phyloP scores from a whole-genome alignment of 2,113 vertebrate genomes.

The Marcusenius ussheri region DNA sequence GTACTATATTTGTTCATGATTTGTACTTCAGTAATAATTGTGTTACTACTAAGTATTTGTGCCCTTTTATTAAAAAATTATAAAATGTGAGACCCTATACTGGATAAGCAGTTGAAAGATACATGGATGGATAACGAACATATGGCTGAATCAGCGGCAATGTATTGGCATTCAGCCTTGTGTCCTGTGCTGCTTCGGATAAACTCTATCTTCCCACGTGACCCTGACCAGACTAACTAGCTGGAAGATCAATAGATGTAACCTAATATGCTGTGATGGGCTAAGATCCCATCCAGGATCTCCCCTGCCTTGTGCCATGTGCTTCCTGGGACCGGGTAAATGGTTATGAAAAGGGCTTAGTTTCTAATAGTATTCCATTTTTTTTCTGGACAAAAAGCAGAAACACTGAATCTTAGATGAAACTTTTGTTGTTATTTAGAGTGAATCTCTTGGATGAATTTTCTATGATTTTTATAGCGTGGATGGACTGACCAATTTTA shows the following conservation, averaged over 20 bases:
- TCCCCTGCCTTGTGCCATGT: not conserved
- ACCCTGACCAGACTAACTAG: not conserved
- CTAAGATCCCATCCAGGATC: not conserved
- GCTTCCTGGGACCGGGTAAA: not conserved
- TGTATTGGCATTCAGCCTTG: not conserved
- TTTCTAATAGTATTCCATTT: not conserved
- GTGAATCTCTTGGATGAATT: not conserved
- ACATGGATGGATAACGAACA: not conserved
- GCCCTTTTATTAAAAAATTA: not conserved
- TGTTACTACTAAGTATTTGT: not conserved
- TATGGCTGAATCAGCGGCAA: not conserved
- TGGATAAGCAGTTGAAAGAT: not conserved
- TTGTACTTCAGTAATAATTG: not conserved
- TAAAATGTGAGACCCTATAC: not conserved
- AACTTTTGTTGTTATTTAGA: not conserved
- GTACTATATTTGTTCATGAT: not conserved
- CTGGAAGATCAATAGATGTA: not conserved
- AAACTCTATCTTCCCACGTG: not conserved
- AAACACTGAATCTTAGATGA: not conserved
- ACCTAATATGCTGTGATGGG: not conserved
- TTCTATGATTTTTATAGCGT: not conserved
- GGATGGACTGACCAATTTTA: not conserved
- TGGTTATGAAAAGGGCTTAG: not conserved
- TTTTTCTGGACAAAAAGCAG: not conserved
- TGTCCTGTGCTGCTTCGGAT: not conserved